phyloP scores from a whole-genome alignment of 1,140 invertebrate species.

The Amyelois transitella region DNA sequence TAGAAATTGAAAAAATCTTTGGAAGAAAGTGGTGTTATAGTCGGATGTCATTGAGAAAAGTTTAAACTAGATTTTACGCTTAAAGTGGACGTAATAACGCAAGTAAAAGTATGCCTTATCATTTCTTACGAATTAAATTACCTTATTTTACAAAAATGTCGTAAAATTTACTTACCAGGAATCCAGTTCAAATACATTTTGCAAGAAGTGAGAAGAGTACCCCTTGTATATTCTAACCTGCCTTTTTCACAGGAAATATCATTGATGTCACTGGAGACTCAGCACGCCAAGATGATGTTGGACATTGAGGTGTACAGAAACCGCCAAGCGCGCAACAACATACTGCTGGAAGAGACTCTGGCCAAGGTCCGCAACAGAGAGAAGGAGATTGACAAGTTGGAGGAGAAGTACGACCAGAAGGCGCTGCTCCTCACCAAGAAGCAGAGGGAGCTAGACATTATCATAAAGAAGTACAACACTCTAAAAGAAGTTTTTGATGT shows the following conservation, averaged over 20 bases:
- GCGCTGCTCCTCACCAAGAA: conserved; percentile 66
- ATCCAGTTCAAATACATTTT: too few relatives aligned
- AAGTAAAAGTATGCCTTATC: too few relatives aligned
- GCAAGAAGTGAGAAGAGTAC: too few relatives aligned
- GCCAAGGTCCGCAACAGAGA: conserved; percentile 53
- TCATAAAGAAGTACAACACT: conserved; percentile 76
- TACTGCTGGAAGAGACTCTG: conserved; percentile 42
- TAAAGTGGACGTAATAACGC: too few relatives aligned
- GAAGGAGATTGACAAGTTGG: conserved; percentile 66
- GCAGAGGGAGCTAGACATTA: conserved; percentile 71
- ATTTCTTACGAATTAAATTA: too few relatives aligned
- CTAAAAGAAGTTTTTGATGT: conserved; percentile 69
- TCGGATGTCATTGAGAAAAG: too few relatives aligned
- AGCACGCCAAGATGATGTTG: conserved; percentile 76
- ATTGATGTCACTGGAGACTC: conserved; percentile 78
- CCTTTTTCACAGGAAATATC: conserved; percentile 73
- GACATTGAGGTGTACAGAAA: conserved; percentile 77
- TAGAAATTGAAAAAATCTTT: too few relatives aligned
- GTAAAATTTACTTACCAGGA: too few relatives aligned
- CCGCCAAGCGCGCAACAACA: conserved; percentile 58
- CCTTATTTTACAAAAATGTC: too few relatives aligned
- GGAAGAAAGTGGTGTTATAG: too few relatives aligned
- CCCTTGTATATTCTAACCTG: background rate
- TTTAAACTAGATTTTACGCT: too few relatives aligned
- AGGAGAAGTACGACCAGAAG: conserved; percentile 73